phyloP scores from a whole-genome alignment of 2,797 vertebrate genomes.

The Dendrocincla fuliginosa region DNA sequence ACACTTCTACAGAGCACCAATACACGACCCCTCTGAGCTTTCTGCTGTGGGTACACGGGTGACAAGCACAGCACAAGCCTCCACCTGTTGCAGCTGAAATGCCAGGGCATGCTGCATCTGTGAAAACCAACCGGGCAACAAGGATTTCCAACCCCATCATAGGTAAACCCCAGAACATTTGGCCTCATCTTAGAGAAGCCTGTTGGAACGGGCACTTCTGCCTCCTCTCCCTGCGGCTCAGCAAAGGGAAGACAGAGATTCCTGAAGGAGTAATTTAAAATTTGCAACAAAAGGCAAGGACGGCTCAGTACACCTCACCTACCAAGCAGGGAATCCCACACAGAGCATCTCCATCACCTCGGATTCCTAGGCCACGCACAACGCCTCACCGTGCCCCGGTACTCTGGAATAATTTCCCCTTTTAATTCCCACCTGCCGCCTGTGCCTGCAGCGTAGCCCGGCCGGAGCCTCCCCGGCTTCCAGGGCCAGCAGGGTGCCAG shows the following conservation, averaged over 20 bases:
- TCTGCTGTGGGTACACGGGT: background rate
- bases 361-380: background rate
- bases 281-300: background rate
- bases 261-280: background rate
- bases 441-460: background rate
- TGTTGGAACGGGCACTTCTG: background rate
- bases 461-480: background rate
- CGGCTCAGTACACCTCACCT: background rate
- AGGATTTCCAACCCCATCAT: background rate
- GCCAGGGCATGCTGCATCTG: background rate
- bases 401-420: background rate
- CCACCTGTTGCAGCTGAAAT: background rate
- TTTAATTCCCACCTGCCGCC: background rate
- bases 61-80: background rate
- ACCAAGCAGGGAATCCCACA: fast-evolving
- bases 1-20: background rate
- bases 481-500: fast-evolving
- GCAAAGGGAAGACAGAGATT: fast-evolving
- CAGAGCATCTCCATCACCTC: background rate
- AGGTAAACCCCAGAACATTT: background rate
- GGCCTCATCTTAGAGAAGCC: background rate
- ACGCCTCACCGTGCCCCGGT: fast-evolving
- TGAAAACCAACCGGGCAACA: background rate
- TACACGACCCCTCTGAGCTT: fast-evolving
- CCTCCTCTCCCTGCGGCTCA: background rate